Evolutionary conservation across 2,888 invertebrate genomes (phyloP), one percentile per base, ranked within the genome.

Genomic region (Allophyes oxyacanthae): DNA sequence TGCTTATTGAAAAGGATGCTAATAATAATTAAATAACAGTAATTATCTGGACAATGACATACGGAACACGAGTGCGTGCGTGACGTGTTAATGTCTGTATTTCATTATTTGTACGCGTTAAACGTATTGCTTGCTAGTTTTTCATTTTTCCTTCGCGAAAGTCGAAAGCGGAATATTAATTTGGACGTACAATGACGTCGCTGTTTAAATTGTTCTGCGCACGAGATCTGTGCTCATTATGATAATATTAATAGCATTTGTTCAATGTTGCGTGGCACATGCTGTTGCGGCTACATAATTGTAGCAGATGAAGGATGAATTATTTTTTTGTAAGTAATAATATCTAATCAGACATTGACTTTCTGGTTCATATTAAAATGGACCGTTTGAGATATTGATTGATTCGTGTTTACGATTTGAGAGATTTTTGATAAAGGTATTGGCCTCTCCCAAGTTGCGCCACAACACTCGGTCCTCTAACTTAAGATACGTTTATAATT

Each of bases 81-180:
- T 25, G n/a, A n/a, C n/a, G n/a, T n/a, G n/a, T 13, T 7, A 51
- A 57, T 14, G 26, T 38, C 6, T 30, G 15, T 33, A 37, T 58
- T 49, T 45, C 25, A 57, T 51, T 74, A 51, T 51, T 56, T 38
- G 30, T 13, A 48, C 41, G 56, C 41, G 56, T 60, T 71, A 65
- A 55, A 48, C 51, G 51, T 63, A 48, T 37, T 52, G 44, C 6
- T 14, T 34, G 32, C 13, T 38, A 38, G 67, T 68, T 68, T 65
- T 73, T 70, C 67, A 64, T 69, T 68, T 74, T 76, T 75, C 69
- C 64, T 62, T 62, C 45, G 71, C 68, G 82, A 85, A 84, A 84
- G 84, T 85, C 58, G 82, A 84, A 84, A 84, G 81, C 79, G 43
- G 69, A 66, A 77, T 77, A 69, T 60, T 72, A 68, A 77, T 77